Conservation (phyloP, 2,888 invertebrate genomes). For the Eupithecia centaureata region DNA sequence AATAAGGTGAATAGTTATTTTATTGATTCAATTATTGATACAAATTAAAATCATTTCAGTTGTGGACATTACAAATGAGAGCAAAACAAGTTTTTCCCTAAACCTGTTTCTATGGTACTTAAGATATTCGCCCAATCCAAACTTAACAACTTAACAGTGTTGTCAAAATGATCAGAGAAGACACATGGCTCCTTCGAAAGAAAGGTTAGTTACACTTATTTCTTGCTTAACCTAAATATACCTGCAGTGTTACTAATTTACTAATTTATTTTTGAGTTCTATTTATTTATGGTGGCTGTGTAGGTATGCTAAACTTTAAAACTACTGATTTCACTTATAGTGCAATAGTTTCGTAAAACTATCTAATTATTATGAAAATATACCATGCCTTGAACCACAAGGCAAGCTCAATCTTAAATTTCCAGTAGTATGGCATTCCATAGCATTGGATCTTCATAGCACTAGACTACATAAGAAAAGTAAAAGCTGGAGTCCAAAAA, state of each 20-base stretch:
- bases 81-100: constrained; percentile 18
- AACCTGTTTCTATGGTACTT: constrained; percentile 25
- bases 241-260: not conserved
- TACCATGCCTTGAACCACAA: not conserved
- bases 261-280: not conserved
- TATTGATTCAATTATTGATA: not conserved
- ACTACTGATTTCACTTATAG: not conserved
- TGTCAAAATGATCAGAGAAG: constrained; percentile 39
- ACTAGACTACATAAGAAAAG: not conserved
- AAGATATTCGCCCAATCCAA: constrained; percentile 10
- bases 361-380: not conserved
- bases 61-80: constrained; percentile 16
- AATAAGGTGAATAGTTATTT: not conserved
- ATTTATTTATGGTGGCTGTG: not conserved
- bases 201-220: constrained; percentile 36
- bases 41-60: constrained; percentile 23
- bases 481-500: not conserved
- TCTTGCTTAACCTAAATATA: not conserved
- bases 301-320: not conserved
- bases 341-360: not conserved
- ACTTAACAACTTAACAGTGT: constrained; percentile 25
- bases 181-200: constrained; percentile 37
- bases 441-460: not conserved
- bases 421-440: not conserved
- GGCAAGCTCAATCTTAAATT: not conserved